Base-by-base conservation (phyloP, 2,113 vertebrate genomes). In the Tichodroma muraria region DNA sequence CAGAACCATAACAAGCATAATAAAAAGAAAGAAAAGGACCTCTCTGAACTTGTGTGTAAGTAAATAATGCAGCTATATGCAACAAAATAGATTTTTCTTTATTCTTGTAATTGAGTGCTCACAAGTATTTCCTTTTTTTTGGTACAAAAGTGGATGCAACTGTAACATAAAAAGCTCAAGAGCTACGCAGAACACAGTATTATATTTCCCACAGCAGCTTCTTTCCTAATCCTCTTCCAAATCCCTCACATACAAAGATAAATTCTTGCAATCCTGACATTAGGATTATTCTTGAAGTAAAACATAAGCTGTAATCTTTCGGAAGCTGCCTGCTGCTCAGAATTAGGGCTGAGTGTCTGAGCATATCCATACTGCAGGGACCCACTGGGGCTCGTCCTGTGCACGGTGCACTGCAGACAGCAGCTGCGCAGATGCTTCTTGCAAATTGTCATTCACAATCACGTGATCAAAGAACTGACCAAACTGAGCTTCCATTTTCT, bases 301-400 rank as follows among this genome's bases (percentile, higher is more conserved):
- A 95, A 89, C 92, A 89, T 92, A 89, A 97, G 66, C 88, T 93
- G 45, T 92, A 80, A 94, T 93, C 93, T 92, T 89, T 87, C 59
- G 50, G 78, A 80, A 96, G 70, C 85, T 77, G 94, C 65, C 89
- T 89, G 85, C 80, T 93, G 75, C 81, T 95, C 86, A 85, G 76
- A 90, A 88, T 97, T 95, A 99, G 54, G 97, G 94, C 80, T 97
- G 94, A 7, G 83, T 49, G 10, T 97, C 95, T 82, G 98, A 98
- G 87, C 98, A 98, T 83, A 99, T 98, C 99, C 99, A 99, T 33
- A 95, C 89, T 54, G 98, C 98, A 12, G 99, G 99, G 37, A 99
- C 98, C 99, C 99, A 99, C 94, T 99, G 99, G 2, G 99, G 98
- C 86, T 99, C 98, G 0, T 98, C 98, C 94, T 99, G 99, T 9